Evolutionary conservation across 2,888 invertebrate species (phyloP).

Genomic region (Didymodactylos carnosus): DNA sequence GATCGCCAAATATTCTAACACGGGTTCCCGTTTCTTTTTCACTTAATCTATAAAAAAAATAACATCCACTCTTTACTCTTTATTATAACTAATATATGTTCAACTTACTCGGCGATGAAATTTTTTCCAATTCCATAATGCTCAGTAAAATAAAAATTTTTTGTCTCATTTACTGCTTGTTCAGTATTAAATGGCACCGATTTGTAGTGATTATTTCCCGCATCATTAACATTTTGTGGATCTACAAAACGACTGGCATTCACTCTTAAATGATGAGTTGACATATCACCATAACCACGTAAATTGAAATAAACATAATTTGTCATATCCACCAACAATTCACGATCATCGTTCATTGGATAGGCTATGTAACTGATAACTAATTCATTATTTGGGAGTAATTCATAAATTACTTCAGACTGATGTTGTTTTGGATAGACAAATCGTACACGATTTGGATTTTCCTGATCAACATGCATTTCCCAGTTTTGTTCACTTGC

Average conservation of each 20-base stretch:
- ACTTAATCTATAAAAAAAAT: neutral
- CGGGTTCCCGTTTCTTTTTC: neutral
- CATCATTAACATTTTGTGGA: neutral
- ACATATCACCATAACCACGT: neutral
- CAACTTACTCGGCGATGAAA: neutral
- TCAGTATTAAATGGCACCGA: neutral
- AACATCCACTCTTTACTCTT: neutral
- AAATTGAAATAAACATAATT: neutral
- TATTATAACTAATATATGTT: neutral
- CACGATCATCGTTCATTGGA: neutral
- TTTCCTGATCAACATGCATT: neutral
- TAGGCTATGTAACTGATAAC: neutral
- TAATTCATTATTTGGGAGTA: neutral
- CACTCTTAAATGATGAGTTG: no score
- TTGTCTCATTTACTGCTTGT: neutral
- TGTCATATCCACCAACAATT: neutral
- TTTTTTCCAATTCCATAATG: neutral
- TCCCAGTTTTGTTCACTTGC: neutral
- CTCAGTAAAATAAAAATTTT: neutral
- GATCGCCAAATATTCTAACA: neutral
- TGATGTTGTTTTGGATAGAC: neutral
- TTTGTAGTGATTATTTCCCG: neutral
- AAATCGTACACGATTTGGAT: neutral
- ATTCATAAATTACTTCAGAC: neutral
- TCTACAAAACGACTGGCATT: no score